Conservation (phyloP, 2,888 invertebrate species). For the Polyommatus iphigenia region DNA sequence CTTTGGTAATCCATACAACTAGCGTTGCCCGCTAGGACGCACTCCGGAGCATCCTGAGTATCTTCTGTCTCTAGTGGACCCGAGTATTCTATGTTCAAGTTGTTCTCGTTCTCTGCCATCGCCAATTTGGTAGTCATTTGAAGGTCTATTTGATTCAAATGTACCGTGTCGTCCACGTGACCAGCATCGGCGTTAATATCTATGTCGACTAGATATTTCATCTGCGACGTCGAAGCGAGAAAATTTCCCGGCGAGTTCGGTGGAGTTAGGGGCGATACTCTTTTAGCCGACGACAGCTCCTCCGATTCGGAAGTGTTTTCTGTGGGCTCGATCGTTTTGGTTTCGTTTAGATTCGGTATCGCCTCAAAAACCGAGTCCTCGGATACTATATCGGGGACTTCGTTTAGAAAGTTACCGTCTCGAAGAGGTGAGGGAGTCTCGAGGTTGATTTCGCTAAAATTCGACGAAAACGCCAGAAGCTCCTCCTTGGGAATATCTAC, state of each 20-base stretch:
- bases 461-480: constrained; percentile 76
- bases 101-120: constrained; percentile 77
- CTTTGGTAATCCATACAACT: constrained; percentile 75
- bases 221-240: constrained; percentile 63
- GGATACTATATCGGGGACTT: constrained; percentile 68
- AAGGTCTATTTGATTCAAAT: constrained; percentile 68
- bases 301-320: constrained; percentile 54
- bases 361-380: constrained; percentile 65
- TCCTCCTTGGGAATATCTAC: constrained; percentile 71
- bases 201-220: constrained; percentile 65
- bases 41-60: constrained; percentile 58
- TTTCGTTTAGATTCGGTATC: constrained; percentile 54
- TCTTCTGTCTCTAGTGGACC: constrained; percentile 66
- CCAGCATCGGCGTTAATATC: constrained; percentile 49
- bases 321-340: constrained; percentile 49
- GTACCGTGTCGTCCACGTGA: constrained; percentile 51
- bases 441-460: constrained; percentile 75
- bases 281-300: constrained; percentile 60
- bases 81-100: constrained; percentile 74
- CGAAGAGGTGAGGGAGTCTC: constrained; percentile 73
- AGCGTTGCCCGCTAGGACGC: constrained; percentile 72
- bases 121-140: constrained; percentile 73
- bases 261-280: constrained; percentile 66
- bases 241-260: constrained; percentile 72
- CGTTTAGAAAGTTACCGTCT: constrained; percentile 70